Percentiles rank a stretch among this genome's conserved stretches.
These are phyloP conservation scores for Rutpela maculata DNA, from an alignment of 2,888 invertebrate genomes.

Conservation along the genomic window DNA sequence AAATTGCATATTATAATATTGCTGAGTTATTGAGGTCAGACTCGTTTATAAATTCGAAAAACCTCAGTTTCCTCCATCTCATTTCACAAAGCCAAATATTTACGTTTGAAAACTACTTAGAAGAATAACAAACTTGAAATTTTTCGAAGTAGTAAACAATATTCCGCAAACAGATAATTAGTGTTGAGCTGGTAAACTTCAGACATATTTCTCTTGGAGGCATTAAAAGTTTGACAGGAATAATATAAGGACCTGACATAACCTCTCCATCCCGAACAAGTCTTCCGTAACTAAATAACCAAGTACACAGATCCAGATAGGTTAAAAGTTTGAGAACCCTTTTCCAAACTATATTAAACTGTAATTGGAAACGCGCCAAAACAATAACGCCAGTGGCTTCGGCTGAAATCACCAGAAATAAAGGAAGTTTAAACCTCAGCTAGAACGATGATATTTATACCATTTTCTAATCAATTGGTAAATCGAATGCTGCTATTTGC, in stretches of 20 bases:
- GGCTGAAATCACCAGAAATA: constrained; percentile 55
- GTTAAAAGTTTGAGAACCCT: constrained; percentile 62
- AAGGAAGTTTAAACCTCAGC: constrained; percentile 51
- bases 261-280: constrained; percentile 45
- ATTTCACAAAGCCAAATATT: too few relatives aligned
- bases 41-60: too few relatives aligned
- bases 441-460: constrained; percentile 46
- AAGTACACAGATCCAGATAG: constrained; percentile 57
- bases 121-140: background rate
- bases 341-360: constrained; percentile 63
- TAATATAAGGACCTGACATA: constrained; percentile 50
- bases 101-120: background rate
- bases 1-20: too few relatives aligned
- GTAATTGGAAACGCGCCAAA: constrained; percentile 63
- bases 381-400: constrained; percentile 61
- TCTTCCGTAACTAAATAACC: constrained; percentile 60
- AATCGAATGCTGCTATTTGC: constrained; percentile 26
- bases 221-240: constrained; percentile 45
- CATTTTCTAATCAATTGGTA: constrained; percentile 33
- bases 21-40: too few relatives aligned
- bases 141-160: background rate
- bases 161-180: constrained; percentile 12
- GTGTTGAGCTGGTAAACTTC: constrained; percentile 31
- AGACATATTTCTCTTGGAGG: constrained; percentile 39
- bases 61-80: too few relatives aligned